Evolutionary conservation across 35 echinoderm and acorn worm species (phyloP), one percentile per base, ranked within the genome.

Genomic region (Holothuria glaberrima): DNA sequence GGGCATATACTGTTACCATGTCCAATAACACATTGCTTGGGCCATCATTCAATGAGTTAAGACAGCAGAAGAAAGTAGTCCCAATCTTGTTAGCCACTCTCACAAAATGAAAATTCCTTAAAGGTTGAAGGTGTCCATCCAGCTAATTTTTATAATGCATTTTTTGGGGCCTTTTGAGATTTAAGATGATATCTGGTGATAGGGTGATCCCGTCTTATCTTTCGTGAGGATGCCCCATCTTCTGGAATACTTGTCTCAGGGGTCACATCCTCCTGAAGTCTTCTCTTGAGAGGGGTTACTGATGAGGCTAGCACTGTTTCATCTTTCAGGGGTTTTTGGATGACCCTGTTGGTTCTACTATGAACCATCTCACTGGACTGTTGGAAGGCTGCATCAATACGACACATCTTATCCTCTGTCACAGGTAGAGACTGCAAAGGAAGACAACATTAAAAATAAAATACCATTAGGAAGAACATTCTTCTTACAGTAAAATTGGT

Each of bases 231-330:
- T 12, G 21, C 46, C 21, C 22, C 22, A 33, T 78, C 50, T 78
- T 48, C 41, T 5, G 27, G 24, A 0, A 48, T 22, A 0, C 19
- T 78, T 6, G 74, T 48, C 50, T 78, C 74, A 10, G 74, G 74
- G 12, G 74, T 78, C 50, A 14, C 50, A 54, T 54, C 16, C 41
- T 48, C 38, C 21, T 78, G 20, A 48, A 78, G 27, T 48, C 35
- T 52, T 12, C 33, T 78, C 74, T 78, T 78, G 41, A 78, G 74
- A 27, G 35, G 74, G 50, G 74, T 78, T 48, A 78, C 38, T 48
- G 74, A 78, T 10, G 35, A 41, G 21, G 74, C 74, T 25, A 78
- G 74, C 26, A 78, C 36, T 48, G 74, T 27, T 78, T 78, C 74
- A 24, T 78, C 74, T 48, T 41, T 41, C 17, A 48, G 44, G 50